Evolutionary conservation across 35 echinoderm and acorn worm genomes (phyloP).

Genomic region (Lytechinus variegatus): DNA sequence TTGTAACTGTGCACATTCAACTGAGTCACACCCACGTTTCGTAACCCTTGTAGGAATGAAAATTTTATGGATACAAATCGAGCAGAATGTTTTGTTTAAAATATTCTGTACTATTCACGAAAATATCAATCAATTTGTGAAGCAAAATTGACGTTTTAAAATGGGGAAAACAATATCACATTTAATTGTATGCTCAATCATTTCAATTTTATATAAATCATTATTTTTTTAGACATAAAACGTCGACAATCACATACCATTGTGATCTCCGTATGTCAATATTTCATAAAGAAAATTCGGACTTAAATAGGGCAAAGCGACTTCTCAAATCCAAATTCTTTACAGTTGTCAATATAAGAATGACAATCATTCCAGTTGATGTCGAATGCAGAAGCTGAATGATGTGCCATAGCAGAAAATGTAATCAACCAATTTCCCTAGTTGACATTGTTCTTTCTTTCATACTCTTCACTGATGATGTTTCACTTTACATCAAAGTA

Average conservation of each 20-base stretch:
- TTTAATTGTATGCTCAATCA: too few species aligned
- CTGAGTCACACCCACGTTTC: neutral
- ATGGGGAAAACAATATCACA: too few species aligned
- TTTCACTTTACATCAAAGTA: neutral
- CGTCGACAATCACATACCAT: too few species aligned
- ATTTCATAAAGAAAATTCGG: neutral
- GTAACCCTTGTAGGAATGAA: too few species aligned
- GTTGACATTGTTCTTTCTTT: neutral
- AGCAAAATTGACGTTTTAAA: too few species aligned
- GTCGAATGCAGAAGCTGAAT: neutral
- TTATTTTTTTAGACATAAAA: too few species aligned
- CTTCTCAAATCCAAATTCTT: neutral
- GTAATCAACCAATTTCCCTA: neutral
- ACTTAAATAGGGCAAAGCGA: neutral
- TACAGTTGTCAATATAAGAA: neutral
- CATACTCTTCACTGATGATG: neutral
- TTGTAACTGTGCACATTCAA: neutral
- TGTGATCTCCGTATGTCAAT: too few species aligned
- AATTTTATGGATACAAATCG: too few species aligned
- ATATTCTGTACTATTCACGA: too few species aligned
- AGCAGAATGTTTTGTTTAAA: too few species aligned
- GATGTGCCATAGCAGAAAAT: neutral
- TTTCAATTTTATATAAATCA: too few species aligned
- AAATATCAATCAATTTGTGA: too few species aligned
- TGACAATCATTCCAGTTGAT: neutral